phyloP scores from a whole-genome alignment of 2,797 vertebrate genomes.

The Phrynocephalus guinanensis region DNA sequence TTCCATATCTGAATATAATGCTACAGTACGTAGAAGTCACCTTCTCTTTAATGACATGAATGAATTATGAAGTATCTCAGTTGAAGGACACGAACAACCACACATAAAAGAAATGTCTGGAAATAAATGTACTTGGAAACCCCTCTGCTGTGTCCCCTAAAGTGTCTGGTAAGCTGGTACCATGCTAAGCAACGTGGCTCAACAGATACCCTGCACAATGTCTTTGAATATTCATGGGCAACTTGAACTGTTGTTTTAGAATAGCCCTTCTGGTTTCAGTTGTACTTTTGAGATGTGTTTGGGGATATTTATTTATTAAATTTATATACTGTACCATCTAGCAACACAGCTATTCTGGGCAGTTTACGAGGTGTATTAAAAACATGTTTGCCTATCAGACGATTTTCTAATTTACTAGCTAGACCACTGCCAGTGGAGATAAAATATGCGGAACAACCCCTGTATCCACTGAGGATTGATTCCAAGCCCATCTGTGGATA shows the following conservation, averaged over 20 bases:
- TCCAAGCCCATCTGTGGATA: no score
- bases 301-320: neutral
- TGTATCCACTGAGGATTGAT: no score
- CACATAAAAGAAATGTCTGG: neutral
- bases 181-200: neutral
- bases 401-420: no score
- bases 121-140: neutral
- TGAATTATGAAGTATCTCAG: neutral
- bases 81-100: neutral
- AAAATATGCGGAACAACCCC: no score
- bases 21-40: conserved; percentile 7
- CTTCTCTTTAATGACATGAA: conserved; percentile 10
- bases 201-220: neutral
- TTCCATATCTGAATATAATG: conserved; percentile 15
- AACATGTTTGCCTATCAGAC: no score
- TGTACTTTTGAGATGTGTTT: neutral
- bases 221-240: neutral
- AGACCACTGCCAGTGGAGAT: no score
- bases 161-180: neutral
- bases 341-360: no score
- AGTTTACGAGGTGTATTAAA: no score
- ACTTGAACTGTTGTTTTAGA: neutral
- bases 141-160: neutral
- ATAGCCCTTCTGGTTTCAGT: neutral
- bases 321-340: no score